Evolutionary conservation across 1,140 invertebrate genomes (phyloP).

Genomic region (Eueides isabella): DNA sequence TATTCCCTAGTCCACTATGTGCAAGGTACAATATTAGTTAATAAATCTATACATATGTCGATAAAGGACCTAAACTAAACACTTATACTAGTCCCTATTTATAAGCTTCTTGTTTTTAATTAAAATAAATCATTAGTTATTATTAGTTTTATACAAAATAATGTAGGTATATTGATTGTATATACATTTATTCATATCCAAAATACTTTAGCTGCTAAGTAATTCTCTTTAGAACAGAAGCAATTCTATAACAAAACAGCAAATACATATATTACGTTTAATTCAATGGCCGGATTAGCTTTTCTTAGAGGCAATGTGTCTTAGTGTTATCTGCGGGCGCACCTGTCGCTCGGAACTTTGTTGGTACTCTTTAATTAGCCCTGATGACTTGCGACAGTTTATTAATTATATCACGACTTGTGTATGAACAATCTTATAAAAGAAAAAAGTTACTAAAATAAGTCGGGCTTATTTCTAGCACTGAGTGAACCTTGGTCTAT

Average conservation of each 20-base stretch:
- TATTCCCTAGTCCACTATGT: no score
- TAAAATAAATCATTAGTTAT: no score
- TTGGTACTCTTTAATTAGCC: slow-evolving; percentile 65
- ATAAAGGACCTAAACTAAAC: no score
- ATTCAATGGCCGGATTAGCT: slow-evolving; percentile 45
- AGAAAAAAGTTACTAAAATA: not conserved
- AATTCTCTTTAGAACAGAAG: not conserved
- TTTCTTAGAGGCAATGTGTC: slow-evolving; percentile 53
- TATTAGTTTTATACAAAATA: no score
- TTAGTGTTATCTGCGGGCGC: slow-evolving; percentile 58
- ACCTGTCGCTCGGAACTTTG: slow-evolving; percentile 66
- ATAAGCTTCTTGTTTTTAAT: no score
- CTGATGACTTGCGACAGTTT: slow-evolving; percentile 60
- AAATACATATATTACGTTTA: slow-evolving; percentile 26
- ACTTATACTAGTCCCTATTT: no score
- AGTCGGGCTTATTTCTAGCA: not conserved
- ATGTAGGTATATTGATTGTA: no score
- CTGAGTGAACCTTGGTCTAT: not conserved
- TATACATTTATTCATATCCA: no score
- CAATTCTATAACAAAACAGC: slow-evolving; percentile 30
- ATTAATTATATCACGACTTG: slow-evolving; percentile 59
- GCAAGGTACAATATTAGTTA: no score
- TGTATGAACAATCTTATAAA: slow-evolving; percentile 17
- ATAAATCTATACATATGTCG: no score
- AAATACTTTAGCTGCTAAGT: not conserved